phyloP scores from a whole-genome alignment of 2,888 invertebrate genomes.

The Drosophila gaucha region DNA sequence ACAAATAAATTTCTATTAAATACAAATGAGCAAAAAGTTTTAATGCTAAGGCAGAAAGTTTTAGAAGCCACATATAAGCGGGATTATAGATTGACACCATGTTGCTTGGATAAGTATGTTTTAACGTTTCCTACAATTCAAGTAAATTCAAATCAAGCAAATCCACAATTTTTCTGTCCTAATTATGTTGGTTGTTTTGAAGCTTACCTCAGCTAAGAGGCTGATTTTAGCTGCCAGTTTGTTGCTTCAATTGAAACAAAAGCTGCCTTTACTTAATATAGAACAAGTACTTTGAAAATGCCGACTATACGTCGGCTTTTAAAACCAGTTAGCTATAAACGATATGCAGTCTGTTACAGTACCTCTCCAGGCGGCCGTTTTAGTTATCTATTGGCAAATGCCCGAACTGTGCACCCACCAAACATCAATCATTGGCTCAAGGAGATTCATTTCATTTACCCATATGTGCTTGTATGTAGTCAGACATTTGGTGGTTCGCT shows the following conservation, averaged over 20 bases:
- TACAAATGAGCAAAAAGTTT: slow-evolving; percentile 59
- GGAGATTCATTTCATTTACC: not conserved
- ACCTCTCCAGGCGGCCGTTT: not conserved
- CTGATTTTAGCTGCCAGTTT: too few relatives aligned
- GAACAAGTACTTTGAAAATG: too few relatives aligned
- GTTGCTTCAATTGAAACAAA: too few relatives aligned
- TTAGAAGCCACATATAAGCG: slow-evolving; percentile 27
- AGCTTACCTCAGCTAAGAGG: too few relatives aligned
- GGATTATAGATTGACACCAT: slow-evolving; percentile 29
- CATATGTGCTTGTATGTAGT: slow-evolving; percentile 4
- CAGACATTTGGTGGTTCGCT: not conserved
- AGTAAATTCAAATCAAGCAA: slow-evolving; percentile 5
- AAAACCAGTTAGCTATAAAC: not conserved
- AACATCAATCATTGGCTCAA: slow-evolving; percentile 49
- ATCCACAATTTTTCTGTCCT: slow-evolving; percentile 46
- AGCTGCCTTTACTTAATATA: too few relatives aligned
- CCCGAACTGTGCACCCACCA: slow-evolving; percentile 36
- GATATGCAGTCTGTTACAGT: not conserved
- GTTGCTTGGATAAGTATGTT: slow-evolving; percentile 6
- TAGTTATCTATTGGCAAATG: slow-evolving; percentile 35
- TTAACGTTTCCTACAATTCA: not conserved
- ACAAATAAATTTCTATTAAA: slow-evolving; percentile 72
- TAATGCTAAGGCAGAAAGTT: slow-evolving; percentile 39
- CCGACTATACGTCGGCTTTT: too few relatives aligned
- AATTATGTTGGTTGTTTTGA: slow-evolving; percentile 39